These are phyloP conservation scores for Sebastes trivittatus DNA, from an alignment of 2,797 vertebrate genomes.

Conservation along the genomic window DNA sequence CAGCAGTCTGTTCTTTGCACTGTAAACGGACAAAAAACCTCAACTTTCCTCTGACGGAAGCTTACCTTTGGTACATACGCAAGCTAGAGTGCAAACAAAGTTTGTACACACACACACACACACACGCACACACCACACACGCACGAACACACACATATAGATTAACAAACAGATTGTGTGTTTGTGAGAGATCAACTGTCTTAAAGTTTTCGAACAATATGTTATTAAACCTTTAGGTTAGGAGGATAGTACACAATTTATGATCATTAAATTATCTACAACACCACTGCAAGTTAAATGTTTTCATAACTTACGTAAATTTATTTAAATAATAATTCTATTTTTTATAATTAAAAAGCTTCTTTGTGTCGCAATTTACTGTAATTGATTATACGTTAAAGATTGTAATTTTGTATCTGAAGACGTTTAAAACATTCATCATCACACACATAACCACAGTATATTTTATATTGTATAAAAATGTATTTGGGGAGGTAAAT, in stretches of 20 bases:
- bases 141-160: not conserved
- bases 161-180: not conserved
- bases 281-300: not conserved
- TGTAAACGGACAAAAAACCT: slow-evolving; percentile 74
- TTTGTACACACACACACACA: slow-evolving; percentile 20
- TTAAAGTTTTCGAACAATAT: not conserved
- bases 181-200: not conserved
- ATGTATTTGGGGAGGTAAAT: not conserved
- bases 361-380: not conserved
- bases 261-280: not conserved
- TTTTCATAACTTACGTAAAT: not conserved
- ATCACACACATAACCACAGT: not conserved
- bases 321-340: not conserved
- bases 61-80: slow-evolving; percentile 51
- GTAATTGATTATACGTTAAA: not conserved
- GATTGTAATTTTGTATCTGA: not conserved
- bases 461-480: not conserved
- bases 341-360: not conserved
- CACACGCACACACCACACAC: not conserved
- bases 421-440: not conserved
- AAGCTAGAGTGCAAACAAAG: slow-evolving; percentile 44
- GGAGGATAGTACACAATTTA: not conserved
- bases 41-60: slow-evolving; percentile 77
- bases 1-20: slow-evolving; percentile 71
- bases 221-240: not conserved